phyloP scores from a whole-genome alignment of 2,888 invertebrate genomes.

The Sepioteuthis lessoniana region DNA sequence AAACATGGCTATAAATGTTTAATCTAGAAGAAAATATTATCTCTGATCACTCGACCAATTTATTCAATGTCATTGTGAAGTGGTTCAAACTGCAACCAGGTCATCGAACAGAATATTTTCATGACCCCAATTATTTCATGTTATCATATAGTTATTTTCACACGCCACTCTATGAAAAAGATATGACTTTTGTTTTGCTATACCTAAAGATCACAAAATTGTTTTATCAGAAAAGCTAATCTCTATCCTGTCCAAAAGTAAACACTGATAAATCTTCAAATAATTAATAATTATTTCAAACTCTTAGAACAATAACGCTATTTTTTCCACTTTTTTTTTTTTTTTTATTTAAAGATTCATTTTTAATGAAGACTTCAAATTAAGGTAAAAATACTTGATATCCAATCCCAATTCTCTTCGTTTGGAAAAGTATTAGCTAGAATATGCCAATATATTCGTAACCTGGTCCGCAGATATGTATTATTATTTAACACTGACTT shows the following conservation, averaged over 20 bases:
- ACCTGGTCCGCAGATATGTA: not conserved
- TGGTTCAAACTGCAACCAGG: not conserved
- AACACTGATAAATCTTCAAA: not conserved
- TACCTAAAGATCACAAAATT: not conserved
- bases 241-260: not conserved
- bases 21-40: not conserved
- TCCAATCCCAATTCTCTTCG: not conserved
- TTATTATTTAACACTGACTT: too few species aligned
- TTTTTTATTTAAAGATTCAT: not conserved
- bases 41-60: not conserved
- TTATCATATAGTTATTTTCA: not conserved
- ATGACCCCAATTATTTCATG: not conserved
- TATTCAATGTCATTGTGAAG: not conserved
- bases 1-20: not conserved
- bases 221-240: not conserved
- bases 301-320: not conserved
- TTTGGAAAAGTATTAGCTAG: not conserved
- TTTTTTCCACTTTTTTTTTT: not conserved
- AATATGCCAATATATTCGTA: not conserved
- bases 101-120: not conserved
- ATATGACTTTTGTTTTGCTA: not conserved
- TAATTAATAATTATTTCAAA: not conserved
- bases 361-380: not conserved
- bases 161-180: not conserved
- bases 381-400: not conserved